Evolutionary conservation across 2,797 vertebrate genomes (phyloP).

Genomic region (Scolopax rusticola): DNA sequence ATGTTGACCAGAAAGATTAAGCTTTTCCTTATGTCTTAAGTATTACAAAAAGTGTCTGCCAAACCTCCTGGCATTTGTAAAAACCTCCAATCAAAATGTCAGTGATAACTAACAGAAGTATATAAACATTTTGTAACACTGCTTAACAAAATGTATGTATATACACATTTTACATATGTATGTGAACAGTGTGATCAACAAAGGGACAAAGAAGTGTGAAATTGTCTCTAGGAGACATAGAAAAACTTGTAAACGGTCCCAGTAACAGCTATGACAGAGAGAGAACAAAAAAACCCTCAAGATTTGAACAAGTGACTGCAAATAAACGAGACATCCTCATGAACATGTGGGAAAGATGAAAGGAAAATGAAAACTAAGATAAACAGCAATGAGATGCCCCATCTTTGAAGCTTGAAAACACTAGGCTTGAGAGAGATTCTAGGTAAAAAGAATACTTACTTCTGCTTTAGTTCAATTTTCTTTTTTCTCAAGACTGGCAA

Average conservation of each 20-base stretch:
- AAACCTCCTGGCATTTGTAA: accelerated
- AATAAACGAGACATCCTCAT: background rate
- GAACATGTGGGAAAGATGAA: background rate
- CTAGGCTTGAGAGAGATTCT: background rate
- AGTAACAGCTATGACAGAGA: background rate
- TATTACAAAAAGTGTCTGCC: background rate
- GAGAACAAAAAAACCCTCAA: background rate
- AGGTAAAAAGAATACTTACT: background rate
- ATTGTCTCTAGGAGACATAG: background rate
- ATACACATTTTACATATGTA: background rate
- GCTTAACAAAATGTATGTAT: background rate
- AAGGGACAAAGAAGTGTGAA: background rate
- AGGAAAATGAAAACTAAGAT: background rate
- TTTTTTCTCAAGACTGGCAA: background rate
- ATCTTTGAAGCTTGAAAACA: background rate
- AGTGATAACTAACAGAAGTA: background rate
- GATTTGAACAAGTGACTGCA: background rate
- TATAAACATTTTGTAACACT: background rate
- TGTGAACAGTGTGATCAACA: background rate
- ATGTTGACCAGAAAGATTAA: background rate
- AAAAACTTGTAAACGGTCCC: background rate
- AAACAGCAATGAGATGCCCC: background rate
- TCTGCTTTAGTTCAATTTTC: background rate
- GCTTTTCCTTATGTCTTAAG: background rate
- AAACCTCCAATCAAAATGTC: background rate